Evolutionary conservation across 2,797 vertebrate genomes (phyloP), one percentile per base, ranked within the genome.

Genomic region (Ptychobarbus kaznakovi): DNA sequence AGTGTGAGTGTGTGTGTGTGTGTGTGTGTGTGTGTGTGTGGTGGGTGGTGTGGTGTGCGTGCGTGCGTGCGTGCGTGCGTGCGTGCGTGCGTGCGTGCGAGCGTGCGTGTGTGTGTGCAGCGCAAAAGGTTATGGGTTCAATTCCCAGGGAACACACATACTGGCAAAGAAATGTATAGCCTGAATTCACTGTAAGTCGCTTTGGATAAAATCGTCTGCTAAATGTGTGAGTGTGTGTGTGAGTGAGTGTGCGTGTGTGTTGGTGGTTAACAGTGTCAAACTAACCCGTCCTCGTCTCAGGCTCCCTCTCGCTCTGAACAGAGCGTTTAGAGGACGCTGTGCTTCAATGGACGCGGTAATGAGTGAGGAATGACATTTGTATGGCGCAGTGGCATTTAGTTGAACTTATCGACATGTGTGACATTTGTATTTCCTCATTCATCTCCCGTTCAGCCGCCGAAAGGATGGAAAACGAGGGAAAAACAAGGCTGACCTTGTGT

Each of bases 331-430:
- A 61, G 53, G 53, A 13, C 1, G 42, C 25, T 15, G 53, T 69
- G 69, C 61, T 56, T 86, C 78, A 82, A 40, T 51, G 76, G 49
- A 2, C 40, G 56, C 89, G 77, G 91, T 91, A 91, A 92, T 87
- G 90, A 92, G 91, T 87, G 89, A 81, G 74, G 44, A 89, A 81
- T 93, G 93, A 92, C 93, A 95, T 95, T 94, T 95, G 90, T 92
- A 87, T 77, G 85, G 89, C 90, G 90, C 90, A 89, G 88, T 95
- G 94, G 90, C 94, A 94, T 95, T 95, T 94, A 90, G 89, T 73
- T 74, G 88, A 90, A 94, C 92, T 90, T 91, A 94, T 94, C 44
- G 82, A 83, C 82, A 77, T 91, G 93, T 94, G 92, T 94, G 93
- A 93, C 91, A 92, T 93, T 92, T 92, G 65, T 86, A 66, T 84